Evolutionary conservation across 1,140 invertebrate species (phyloP).

Genomic region (Luehdorfia chinensis): DNA sequence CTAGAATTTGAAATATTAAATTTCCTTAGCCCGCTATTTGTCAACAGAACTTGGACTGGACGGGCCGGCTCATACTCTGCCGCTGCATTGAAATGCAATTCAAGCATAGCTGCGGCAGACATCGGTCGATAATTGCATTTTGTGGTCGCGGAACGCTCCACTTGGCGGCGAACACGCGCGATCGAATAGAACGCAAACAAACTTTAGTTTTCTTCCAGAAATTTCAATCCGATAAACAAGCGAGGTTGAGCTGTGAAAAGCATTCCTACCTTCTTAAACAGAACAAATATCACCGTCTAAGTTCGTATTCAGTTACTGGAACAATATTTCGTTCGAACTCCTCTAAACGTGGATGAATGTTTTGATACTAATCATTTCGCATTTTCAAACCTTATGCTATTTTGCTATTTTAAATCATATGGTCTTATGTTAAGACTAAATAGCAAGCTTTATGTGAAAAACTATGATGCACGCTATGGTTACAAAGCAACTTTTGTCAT

Average conservation of each 20-base stretch:
- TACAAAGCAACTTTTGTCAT: too few species aligned
- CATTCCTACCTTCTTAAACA: conserved; percentile 28
- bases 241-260: conserved; percentile 32
- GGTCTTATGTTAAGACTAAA: too few species aligned
- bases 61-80: conserved; percentile 39
- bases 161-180: conserved; percentile 55
- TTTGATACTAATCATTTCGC: too few species aligned
- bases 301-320: conserved; percentile 20
- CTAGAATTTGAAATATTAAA: too few species aligned
- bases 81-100: conserved; percentile 54
- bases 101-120: conserved; percentile 56
- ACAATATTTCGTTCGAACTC: neutral
- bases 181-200: conserved; percentile 68
- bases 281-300: conserved; percentile 25
- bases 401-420: too few species aligned
- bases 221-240: conserved; percentile 52
- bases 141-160: conserved; percentile 64
- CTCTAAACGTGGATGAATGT: too few species aligned
- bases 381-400: too few species aligned
- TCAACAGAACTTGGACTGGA: conserved; percentile 20
- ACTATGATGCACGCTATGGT: too few species aligned
- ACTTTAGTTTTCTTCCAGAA: conserved; percentile 59
- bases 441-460: too few species aligned
- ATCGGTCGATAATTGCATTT: conserved; percentile 72
- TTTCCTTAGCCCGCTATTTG: conserved; percentile 14